Evolutionary conservation across 2,797 vertebrate species (phyloP), one percentile per base, ranked within the genome.

Genomic region (Microtus agrestis): DNA sequence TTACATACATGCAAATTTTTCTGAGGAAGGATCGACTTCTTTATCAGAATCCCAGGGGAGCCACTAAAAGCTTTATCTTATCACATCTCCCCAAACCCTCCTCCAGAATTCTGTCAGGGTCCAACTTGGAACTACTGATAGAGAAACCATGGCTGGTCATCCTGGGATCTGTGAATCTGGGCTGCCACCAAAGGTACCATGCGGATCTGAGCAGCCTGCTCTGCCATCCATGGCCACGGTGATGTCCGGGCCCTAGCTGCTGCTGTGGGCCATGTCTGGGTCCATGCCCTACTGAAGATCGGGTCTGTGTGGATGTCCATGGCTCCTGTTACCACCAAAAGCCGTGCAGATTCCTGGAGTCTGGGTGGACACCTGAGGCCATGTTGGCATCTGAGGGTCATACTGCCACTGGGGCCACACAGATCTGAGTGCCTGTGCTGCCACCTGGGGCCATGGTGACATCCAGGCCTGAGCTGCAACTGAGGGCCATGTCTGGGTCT

Each of bases 11-110:
- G 43, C 54, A 23, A 34, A 76, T 85, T 96, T 93, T 94, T 73
- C 89, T 91, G 88, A 94, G 78, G 81, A 94, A 93, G 2, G n/a
- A 19, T 79, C 34, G 19, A 27, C 23, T 59, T 71, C 23, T 46
- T 86, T n/a, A 69, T 71, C 34, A 67, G 40, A 91, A 81, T 84
- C 65, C 56, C 48, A 92, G 67, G 69, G 4, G 5, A 48, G 65
- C 81, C 37, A 87, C 37, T 71, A 23, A 76, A n/a, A 9, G 65
- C 61, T 91, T 89, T 54, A 65, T 40, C 34, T 90, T 65, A 77
- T 31, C 37, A 48, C 54, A 15, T 80, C 51, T 77, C 51, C 73
- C 87, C 69, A 65, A 95, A 80, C 13, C 6, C 13, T 21, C 14
- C 79, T 80, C 86, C 51, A 96, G 94, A 27, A 93, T 46, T 87